phyloP scores from a whole-genome alignment of 2,888 invertebrate species.

The Macaria liturata region DNA sequence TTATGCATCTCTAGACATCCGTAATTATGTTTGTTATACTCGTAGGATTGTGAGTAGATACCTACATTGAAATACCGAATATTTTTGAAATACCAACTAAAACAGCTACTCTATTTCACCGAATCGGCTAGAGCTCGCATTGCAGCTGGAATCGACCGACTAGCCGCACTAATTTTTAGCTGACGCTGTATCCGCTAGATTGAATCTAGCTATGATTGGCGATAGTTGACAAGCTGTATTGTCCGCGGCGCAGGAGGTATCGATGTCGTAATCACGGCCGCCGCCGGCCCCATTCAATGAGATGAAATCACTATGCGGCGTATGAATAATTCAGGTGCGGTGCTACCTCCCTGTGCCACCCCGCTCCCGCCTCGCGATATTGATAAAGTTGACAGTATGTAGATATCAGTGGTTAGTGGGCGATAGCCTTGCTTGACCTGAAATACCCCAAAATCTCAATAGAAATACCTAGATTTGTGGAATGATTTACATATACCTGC shows the following conservation, averaged over 20 bases:
- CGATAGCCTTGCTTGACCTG: slow-evolving; percentile 2
- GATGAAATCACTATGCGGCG: slow-evolving; percentile 82
- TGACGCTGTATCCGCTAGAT: slow-evolving; percentile 9
- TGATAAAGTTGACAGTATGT: slow-evolving; percentile 54
- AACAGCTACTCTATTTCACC: too few species aligned
- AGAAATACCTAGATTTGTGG: too few species aligned
- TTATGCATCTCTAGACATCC: too few species aligned
- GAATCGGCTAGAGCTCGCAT: not conserved
- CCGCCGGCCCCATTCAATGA: slow-evolving; percentile 75
- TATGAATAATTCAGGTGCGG: slow-evolving; percentile 81
- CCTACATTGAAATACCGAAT: too few species aligned
- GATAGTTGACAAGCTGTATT: slow-evolving; percentile 67
- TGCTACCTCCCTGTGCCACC: slow-evolving; percentile 46
- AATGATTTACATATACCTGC: too few species aligned
- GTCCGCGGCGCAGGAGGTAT: slow-evolving; percentile 62
- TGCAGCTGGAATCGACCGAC: not conserved
- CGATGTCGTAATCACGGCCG: slow-evolving; percentile 76
- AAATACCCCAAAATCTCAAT: too few species aligned
- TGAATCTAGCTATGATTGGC: slow-evolving; percentile 28
- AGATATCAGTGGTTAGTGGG: slow-evolving; percentile 23
- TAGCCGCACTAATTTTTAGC: slow-evolving; percentile 14
- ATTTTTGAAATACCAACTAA: too few species aligned
- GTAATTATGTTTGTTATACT: too few species aligned
- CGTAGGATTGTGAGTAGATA: too few species aligned
- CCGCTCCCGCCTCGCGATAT: slow-evolving; percentile 44